Conservation (phyloP, 2,888 invertebrate species). For the Chymomyza amoena region DNA sequence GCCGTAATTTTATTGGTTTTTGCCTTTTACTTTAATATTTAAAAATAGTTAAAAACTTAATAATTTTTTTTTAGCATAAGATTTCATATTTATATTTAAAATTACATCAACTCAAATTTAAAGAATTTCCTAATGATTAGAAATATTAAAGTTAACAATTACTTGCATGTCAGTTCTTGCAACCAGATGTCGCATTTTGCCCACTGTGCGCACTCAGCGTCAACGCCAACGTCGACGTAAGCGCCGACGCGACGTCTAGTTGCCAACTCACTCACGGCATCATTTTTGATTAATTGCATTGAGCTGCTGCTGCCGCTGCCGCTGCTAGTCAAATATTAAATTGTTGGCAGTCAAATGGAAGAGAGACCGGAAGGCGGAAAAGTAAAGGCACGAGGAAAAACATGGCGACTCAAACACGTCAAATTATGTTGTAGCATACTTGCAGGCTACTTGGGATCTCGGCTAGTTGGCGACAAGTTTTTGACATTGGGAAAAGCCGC, state of each 20-base stretch:
- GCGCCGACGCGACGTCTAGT: neutral
- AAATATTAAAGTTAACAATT: too few species aligned
- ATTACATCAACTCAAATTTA: too few species aligned
- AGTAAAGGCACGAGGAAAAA: constrained; percentile 2
- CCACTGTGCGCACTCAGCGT: too few species aligned
- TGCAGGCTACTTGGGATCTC: neutral
- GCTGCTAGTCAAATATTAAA: constrained; percentile 36
- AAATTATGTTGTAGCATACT: neutral
- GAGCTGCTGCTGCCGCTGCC: constrained; percentile 6
- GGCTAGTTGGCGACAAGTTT: constrained; percentile 1
- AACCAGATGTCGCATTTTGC: too few species aligned
- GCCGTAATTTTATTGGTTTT: too few species aligned
- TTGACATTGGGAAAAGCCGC: neutral
- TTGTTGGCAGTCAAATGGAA: constrained; percentile 31
- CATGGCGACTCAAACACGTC: neutral
- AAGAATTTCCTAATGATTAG: too few species aligned
- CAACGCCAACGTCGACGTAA: too few species aligned
- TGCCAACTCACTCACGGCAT: constrained; percentile 3
- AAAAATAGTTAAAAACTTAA: too few species aligned
- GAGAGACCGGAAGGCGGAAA: constrained; percentile 4
- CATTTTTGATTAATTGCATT: constrained; percentile 63
- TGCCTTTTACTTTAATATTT: too few species aligned
- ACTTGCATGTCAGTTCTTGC: too few species aligned
- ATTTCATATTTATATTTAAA: too few species aligned
- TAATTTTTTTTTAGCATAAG: too few species aligned